Evolutionary conservation across 2,113 vertebrate genomes (phyloP), one percentile per base, ranked within the genome.

Genomic region (Gopherus evgoodei): DNA sequence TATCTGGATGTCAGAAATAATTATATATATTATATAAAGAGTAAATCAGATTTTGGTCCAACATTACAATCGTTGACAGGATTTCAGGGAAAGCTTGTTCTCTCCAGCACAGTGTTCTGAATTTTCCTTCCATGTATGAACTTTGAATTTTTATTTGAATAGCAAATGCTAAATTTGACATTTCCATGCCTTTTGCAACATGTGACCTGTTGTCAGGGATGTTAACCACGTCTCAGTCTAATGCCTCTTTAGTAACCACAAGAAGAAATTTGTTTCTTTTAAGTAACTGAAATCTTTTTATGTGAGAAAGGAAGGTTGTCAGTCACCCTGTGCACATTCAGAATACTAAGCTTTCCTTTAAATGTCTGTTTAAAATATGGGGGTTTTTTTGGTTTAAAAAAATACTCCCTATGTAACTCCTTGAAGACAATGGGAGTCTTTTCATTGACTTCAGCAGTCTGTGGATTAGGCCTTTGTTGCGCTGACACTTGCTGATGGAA

Each of bases 101-200:
- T 93, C 38, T 11, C 24, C 16, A 29, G 78, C 47, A 93, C 89
- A 83, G 12, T 6, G 29, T 92, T 89, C 83, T 91, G 56, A 94
- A 88, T 27, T 57, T 25, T 88, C 54, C 13, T 92, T 24, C 54
- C 16, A 25, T 65, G 47, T 11, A 44, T 24, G 19, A 92, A 79
- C 16, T 94, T 91, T 88, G 87, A 87, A 88, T 92, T 93, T 92
- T 84, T 94, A 91, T 91, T 94, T 83, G 81, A 42, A 86, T 82
- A 19, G 87, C 85, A 27, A 94, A 78, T 44, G 7, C 24, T 90
- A 86, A 89, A 96, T 93, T 89, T 76, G 91, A 95, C 62, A 50
- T 92, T 94, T 96, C 84, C 96, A 54, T 94, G 89, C 87, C 79
- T 86, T 84, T 84, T 97, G 87, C 29, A 86, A 47, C 81, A 9